phyloP scores from a whole-genome alignment of 2,797 vertebrate species.

The Tympanoctomys barrerae region DNA sequence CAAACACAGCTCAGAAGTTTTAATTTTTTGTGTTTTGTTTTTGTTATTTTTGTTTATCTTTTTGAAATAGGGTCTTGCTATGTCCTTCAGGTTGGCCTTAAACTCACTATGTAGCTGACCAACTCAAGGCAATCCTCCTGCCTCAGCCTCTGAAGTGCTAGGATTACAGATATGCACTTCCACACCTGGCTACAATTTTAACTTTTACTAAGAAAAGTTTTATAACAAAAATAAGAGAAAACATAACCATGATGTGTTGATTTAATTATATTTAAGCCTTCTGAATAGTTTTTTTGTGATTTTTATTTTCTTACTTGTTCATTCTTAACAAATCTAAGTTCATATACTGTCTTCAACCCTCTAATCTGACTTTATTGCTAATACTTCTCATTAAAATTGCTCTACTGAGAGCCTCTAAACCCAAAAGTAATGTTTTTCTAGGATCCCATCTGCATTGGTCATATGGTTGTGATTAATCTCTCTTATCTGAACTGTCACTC shows the following conservation, averaged over 20 bases:
- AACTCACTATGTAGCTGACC: neutral
- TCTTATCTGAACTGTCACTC: neutral
- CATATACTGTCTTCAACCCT: neutral
- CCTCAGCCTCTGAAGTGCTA: neutral
- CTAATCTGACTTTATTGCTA: neutral
- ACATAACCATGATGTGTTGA: neutral
- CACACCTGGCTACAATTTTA: neutral
- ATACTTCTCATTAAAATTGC: neutral
- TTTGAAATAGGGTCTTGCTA: neutral
- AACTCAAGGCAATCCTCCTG: neutral
- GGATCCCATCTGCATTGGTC: neutral
- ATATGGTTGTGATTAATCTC: neutral
- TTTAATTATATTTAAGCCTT: constrained; percentile 2
- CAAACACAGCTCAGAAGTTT: neutral
- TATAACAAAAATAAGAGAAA: constrained; percentile 57
- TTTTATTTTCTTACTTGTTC: constrained; percentile 1
- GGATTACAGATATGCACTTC: neutral
- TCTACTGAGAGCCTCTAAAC: neutral
- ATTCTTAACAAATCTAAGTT: neutral
- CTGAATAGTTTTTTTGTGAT: neutral
- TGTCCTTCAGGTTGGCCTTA: neutral
- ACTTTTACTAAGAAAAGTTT: constrained; percentile 45
- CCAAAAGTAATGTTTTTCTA: neutral
- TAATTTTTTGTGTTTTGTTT: neutral
- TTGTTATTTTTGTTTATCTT: no score